Conservation (phyloP, 2,888 invertebrate genomes). For the Gasteruption jaculator region DNA sequence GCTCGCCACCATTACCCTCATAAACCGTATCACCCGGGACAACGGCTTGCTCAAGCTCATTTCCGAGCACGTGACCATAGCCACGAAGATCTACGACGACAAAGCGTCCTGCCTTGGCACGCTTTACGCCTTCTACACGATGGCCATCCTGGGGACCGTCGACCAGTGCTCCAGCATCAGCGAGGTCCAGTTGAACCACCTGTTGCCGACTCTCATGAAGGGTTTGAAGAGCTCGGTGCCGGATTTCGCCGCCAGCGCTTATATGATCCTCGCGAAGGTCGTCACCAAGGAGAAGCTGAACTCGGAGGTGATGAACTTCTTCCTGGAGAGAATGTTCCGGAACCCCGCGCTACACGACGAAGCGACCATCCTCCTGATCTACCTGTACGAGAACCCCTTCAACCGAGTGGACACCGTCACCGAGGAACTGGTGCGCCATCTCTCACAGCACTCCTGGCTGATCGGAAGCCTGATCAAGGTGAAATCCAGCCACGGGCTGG, state of each 20-base stretch:
- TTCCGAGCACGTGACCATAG: slow-evolving; percentile 56
- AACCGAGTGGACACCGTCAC: slow-evolving; percentile 54
- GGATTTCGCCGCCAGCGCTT: slow-evolving; percentile 71
- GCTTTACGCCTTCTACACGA: slow-evolving; percentile 76
- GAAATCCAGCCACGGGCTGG: slow-evolving; percentile 57
- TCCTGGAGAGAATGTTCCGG: slow-evolving; percentile 60
- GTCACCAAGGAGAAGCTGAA: slow-evolving; percentile 62
- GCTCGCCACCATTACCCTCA: slow-evolving; percentile 67
- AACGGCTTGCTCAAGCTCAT: slow-evolving; percentile 62
- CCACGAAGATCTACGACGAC: slow-evolving; percentile 60
- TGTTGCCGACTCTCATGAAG: slow-evolving; percentile 68
- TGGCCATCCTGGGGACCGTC: slow-evolving; percentile 68
- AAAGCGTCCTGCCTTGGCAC: slow-evolving; percentile 63
- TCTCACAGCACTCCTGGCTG: slow-evolving; percentile 54
- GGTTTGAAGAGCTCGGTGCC: slow-evolving; percentile 65
- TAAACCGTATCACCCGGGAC: slow-evolving; percentile 68
- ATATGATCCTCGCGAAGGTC: slow-evolving; percentile 70
- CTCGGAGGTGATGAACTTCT: slow-evolving; percentile 56
- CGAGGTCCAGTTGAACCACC: slow-evolving; percentile 64
- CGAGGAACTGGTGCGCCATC: slow-evolving; percentile 54
- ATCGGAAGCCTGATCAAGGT: slow-evolving; percentile 54
- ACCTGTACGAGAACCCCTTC: slow-evolving; percentile 66
- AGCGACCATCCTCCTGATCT: slow-evolving; percentile 62
- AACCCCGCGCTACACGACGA: slow-evolving; percentile 60
- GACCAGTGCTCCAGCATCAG: slow-evolving; percentile 56